Evolutionary conservation across 2,888 invertebrate species (phyloP), one percentile per base, ranked within the genome.

Genomic region (Aleiodes leptofemur): DNA sequence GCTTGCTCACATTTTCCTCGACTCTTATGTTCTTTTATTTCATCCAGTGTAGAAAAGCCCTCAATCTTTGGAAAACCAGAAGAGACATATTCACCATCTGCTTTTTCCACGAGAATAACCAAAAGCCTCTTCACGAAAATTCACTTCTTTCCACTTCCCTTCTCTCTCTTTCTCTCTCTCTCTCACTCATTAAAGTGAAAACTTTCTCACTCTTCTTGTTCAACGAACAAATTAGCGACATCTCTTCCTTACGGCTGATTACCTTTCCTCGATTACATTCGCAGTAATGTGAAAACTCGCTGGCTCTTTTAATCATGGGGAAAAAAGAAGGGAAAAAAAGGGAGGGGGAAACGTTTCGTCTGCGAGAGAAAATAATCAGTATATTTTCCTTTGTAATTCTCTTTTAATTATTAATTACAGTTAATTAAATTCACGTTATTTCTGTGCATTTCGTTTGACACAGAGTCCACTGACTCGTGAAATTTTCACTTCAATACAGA

Each of bases 191-290:
- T 69, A 43, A 43, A 5, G 43, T 73, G 59, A 34, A 66, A 59
- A 56, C 61, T 74, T 38, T 68, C 69, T 70, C 29, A 59, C 69
- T 38, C 50, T 69, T 48, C 43, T 55, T 34, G 43, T 43, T 59
- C 14, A 72, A 78, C 77, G 81, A 81, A 81, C 81, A 85, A 87
- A 86, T 86, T 85, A 84, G 82, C 81, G 81, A 82, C 80, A 77
- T 81, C 75, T 59, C 79, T 79, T 83, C 79, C 71, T 82, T 78
- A 79, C 80, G 80, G 78, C 77, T 85, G 84, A 86, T 86, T 84
- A 84, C 82, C 72, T 70, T 76, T 69, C 73, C 74, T 69, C 76
- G 68, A 71, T 59, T 69, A 72, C 76, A 72, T 68, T 74, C 75
- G 34, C 38, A 72, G 77, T n/a, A 79, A 82, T 79, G 78, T 78